Evolutionary conservation across 2,113 vertebrate genomes (phyloP).

Genomic region (Poecile atricapillus): DNA sequence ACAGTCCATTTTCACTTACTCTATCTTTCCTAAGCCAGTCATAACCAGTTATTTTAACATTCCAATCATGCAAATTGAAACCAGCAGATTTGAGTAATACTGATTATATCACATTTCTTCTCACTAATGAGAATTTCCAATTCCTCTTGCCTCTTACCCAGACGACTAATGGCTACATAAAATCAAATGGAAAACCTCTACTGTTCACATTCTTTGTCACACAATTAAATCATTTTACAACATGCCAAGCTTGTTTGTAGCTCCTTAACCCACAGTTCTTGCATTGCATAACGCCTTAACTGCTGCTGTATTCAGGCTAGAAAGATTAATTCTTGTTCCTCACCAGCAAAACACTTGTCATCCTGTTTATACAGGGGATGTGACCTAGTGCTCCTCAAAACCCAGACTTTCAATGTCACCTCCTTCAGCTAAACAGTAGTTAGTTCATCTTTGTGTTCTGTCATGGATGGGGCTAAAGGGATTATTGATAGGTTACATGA

Average conservation of each 20-base stretch:
- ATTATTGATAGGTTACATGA: neutral
- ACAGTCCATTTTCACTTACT: neutral
- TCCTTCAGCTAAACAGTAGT: neutral
- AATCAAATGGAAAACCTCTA: conserved; percentile 38
- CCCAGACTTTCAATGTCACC: neutral
- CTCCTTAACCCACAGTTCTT: conserved; percentile 4
- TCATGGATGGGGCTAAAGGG: neutral
- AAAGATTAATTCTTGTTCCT: neutral
- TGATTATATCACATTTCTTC: conserved; percentile 57
- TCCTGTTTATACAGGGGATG: neutral
- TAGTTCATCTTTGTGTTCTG: neutral
- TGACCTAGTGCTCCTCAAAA: neutral
- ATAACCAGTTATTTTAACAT: conserved; percentile 55
- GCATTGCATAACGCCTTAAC: neutral
- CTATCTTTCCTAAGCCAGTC: conserved; percentile 49
- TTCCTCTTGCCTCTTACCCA: conserved; percentile 24
- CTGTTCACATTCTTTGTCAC: conserved; percentile 35
- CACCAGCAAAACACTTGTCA: neutral
- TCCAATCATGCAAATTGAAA: conserved; percentile 16
- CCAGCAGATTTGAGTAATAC: conserved; percentile 48
- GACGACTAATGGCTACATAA: neutral
- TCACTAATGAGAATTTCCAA: conserved; percentile 55
- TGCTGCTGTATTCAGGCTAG: neutral
- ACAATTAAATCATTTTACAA: conserved; percentile 25
- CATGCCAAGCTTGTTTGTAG: conserved; percentile 23